Percentiles rank a stretch among this genome's conserved stretches.
These are phyloP conservation scores for Scolopax mira DNA, from an alignment of 2,113 vertebrate species.

Conservation along the genomic window DNA sequence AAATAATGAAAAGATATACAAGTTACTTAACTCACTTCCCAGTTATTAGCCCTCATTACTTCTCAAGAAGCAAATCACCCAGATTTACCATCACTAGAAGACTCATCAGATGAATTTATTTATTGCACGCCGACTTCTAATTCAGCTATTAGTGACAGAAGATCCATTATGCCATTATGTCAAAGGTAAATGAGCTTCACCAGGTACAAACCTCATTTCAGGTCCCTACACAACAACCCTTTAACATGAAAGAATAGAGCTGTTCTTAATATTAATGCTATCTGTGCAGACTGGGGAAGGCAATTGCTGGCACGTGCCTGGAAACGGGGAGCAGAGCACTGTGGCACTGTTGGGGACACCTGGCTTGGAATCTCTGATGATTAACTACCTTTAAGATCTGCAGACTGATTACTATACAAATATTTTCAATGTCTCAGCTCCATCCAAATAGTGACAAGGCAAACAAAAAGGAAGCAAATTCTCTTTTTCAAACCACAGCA, in stretches of 20 bases:
- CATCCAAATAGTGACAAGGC: fast-evolving
- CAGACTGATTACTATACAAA: background rate
- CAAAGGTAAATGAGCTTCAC: background rate
- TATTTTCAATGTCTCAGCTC: background rate
- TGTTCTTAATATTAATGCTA: background rate
- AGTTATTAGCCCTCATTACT: background rate
- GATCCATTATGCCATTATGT: background rate
- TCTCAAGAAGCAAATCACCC: background rate
- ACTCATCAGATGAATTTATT: background rate
- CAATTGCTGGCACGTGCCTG: background rate
- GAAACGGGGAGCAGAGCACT: background rate
- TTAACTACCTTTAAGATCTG: background rate
- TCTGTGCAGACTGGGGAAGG: background rate
- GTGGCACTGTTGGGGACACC: background rate
- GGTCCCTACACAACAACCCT: background rate
- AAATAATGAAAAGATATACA: background rate
- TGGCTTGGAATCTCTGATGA: background rate
- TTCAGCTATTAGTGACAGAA: slow-evolving; percentile 12
- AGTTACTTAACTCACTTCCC: background rate
- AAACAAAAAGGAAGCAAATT: background rate
- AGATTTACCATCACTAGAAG: background rate
- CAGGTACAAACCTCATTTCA: background rate
- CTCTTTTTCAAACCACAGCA: background rate
- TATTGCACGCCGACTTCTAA: background rate
- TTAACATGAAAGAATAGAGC: background rate